phyloP scores from a whole-genome alignment of 1,140 invertebrate species.

The Tenebrio molitor region DNA sequence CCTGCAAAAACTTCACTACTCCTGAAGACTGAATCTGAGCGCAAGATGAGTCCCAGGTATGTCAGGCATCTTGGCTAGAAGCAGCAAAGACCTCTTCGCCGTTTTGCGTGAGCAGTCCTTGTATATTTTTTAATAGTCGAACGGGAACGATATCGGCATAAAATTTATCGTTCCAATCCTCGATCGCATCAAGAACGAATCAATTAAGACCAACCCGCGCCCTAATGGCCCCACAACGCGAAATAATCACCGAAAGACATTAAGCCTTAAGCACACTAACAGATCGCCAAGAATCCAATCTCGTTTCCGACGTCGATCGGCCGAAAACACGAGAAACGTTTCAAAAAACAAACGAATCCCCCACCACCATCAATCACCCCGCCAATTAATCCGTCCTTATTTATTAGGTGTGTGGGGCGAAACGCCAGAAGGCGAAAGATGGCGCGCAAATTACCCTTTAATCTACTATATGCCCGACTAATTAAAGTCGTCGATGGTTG shows the following conservation, averaged over 20 bases:
- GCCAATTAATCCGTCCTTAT: slow-evolving; percentile 35
- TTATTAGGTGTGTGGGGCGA: slow-evolving; percentile 24
- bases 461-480: slow-evolving; percentile 41
- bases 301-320: not conserved
- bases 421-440: slow-evolving; percentile 40
- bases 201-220: slow-evolving; percentile 12
- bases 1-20: no score
- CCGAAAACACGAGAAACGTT: slow-evolving; percentile 39
- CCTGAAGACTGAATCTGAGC: no score
- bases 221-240: slow-evolving; percentile 11
- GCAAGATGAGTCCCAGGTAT: no score
- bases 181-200: no score
- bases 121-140: no score
- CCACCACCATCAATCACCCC: slow-evolving; percentile 42
- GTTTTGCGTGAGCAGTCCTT: no score
- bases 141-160: no score
- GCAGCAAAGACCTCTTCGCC: no score
- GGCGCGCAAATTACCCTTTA: slow-evolving; percentile 42
- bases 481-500: slow-evolving; percentile 45
- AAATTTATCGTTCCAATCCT: no score
- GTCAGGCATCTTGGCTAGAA: no score
- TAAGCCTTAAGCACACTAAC: slow-evolving; percentile 23
- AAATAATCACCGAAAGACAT: slow-evolving; percentile 42
- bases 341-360: slow-evolving; percentile 43
- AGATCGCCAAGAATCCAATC: not conserved